These are phyloP conservation scores for Regulus satrapa DNA, from an alignment of 2,113 vertebrate species.

Conservation along the genomic window DNA sequence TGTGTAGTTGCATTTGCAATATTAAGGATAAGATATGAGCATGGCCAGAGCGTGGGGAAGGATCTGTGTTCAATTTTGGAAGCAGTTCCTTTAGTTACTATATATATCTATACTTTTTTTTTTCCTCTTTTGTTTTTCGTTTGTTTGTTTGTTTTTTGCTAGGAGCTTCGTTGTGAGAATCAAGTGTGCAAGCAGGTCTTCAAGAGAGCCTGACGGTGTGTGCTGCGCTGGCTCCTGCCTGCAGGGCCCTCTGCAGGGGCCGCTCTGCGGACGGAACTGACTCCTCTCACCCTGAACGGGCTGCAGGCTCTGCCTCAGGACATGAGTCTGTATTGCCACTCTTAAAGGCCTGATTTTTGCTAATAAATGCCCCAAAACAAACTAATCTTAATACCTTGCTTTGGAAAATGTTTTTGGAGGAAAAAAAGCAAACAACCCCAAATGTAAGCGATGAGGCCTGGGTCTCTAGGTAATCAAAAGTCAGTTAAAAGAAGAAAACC, in stretches of 20 bases:
- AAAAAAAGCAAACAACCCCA: rapidly evolving
- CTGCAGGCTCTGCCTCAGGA: background rate
- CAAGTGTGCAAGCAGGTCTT: conserved; percentile 83
- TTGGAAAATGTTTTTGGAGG: background rate
- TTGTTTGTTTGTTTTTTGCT: background rate
- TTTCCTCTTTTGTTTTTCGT: background rate
- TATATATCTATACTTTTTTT: background rate
- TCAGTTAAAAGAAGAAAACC: background rate
- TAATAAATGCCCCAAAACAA: conserved; percentile 21
- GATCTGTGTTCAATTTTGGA: background rate
- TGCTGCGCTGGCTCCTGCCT: background rate
- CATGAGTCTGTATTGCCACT: background rate
- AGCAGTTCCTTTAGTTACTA: background rate
- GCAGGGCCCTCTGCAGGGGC: background rate
- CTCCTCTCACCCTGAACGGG: background rate
- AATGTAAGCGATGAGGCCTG: background rate
- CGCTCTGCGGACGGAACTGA: background rate
- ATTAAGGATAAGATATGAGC: background rate
- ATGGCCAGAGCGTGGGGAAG: background rate
- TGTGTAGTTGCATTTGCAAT: background rate
- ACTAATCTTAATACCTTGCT: background rate
- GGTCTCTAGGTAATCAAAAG: background rate
- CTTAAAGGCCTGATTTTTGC: background rate
- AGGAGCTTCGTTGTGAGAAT: conserved; percentile 86
- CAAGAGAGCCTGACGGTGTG: conserved; percentile 65